Base-by-base conservation (phyloP, 2,113 vertebrate species). In the Synodontis membranacea region DNA sequence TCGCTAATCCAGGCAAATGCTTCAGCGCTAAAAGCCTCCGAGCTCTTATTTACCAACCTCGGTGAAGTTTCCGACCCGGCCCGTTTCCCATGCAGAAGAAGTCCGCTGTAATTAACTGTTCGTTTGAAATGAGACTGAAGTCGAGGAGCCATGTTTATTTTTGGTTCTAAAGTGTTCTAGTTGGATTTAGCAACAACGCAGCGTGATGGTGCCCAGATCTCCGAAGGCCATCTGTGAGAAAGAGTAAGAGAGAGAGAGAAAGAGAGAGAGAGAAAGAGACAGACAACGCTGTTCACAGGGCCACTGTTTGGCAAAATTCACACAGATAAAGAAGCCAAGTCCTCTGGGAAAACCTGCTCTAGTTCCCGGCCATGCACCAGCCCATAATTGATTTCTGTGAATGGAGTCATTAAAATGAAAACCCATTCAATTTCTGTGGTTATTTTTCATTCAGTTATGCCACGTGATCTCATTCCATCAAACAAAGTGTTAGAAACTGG, bases 111-210 rank as follows among this genome's bases (percentile, higher is more conserved):
- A 87, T 87, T 87, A 83, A 87, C 68, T 64, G 86, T 87, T 83
- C 70, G 31, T 76, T 83, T 87, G 80, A 83, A 87, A 83, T 62
- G 86, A 83, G 86, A 50, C 44, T 83, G 83, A 79, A 82, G 62
- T 85, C 66, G 21, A 52, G 44, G 52, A 62, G 50, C 44, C 3
- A 23, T 87, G 86, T 89, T 50, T 75, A 84, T 89, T 87, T 82
- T 87, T 54, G 23, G 34, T 70, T 31, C 64, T 87, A 62, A 62
- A 80, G 83, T 87, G 83, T 85, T 89, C 86, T 54, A 84, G 74
- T 87, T 85, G 86, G 83, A 87, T 85, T 89, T 85, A 84, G 79
- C 83, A 80, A 85, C 83, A 72, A 85, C 60, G 60, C 37, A 48
- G 72, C 0, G 44, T 60, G 80, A 56, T 82, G 79, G 58, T 85